A percentile compares a stretch with the other conserved stretches of the same genome.
phyloP scores from a whole-genome alignment of 2,113 vertebrate species.

The Osmerus eperlanus region DNA sequence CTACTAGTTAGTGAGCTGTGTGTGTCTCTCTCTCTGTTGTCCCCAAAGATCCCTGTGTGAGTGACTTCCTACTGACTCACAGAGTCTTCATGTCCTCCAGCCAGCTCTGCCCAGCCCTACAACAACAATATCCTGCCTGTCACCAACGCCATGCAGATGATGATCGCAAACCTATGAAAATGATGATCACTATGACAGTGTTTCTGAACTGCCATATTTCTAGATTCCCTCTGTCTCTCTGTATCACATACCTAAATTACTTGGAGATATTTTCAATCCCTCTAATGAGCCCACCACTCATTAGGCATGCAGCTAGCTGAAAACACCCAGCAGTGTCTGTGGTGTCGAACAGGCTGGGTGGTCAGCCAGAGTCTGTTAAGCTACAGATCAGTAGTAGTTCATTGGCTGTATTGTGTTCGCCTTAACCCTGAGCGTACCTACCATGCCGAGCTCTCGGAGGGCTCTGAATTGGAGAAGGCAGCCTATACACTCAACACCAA shows the following conservation, averaged over 20 bases:
- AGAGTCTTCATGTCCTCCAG: constrained; percentile 88
- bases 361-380: not conserved
- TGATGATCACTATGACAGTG: not conserved
- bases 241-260: too few species aligned
- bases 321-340: not conserved
- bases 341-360: not conserved
- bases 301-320: too few species aligned
- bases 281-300: too few species aligned
- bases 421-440: constrained; percentile 83
- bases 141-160: not conserved
- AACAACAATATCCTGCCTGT: constrained; percentile 87
- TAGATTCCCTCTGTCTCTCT: too few species aligned
- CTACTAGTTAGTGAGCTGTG: constrained; percentile 1
- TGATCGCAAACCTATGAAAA: constrained; percentile 22
- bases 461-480: constrained; percentile 82
- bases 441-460: constrained; percentile 76
- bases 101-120: constrained; percentile 83
- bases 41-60: constrained; percentile 79
- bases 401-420: not conserved
- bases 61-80: constrained; percentile 90
- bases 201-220: too few species aligned
- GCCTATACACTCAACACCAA: constrained; percentile 79
- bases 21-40: constrained; percentile 21
- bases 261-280: too few species aligned
- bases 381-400: not conserved